A percentile compares a stretch with the other conserved stretches of the same genome.
These are phyloP conservation scores for Neostethus bicornis DNA, from an alignment of 2,797 vertebrate genomes.

Conservation along the genomic window DNA sequence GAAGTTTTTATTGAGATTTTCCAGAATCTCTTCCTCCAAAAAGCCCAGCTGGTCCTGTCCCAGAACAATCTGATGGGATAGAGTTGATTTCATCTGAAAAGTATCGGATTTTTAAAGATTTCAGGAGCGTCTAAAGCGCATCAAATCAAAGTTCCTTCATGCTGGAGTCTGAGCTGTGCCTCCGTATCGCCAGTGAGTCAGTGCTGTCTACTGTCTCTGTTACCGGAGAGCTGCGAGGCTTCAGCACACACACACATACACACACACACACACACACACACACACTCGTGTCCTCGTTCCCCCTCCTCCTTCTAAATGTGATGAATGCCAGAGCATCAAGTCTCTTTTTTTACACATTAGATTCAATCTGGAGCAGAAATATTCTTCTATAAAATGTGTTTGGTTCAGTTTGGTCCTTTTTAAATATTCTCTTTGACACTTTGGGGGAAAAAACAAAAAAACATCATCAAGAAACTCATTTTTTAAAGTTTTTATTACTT, in stretches of 20 bases:
- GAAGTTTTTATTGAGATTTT: too few relatives aligned
- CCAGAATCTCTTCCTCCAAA: background rate
- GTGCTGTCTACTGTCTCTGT: slow-evolving; percentile 56
- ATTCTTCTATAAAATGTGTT: too few relatives aligned
- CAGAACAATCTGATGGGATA: slow-evolving; percentile 13
- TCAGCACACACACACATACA: too few relatives aligned
- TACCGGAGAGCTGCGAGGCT: slow-evolving; percentile 60
- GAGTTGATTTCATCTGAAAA: slow-evolving; percentile 24
- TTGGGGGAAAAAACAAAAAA: too few relatives aligned
- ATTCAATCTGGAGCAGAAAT: too few relatives aligned
- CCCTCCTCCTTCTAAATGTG: slow-evolving; percentile 60
- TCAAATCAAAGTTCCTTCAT: slow-evolving; percentile 48
- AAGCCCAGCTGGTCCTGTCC: slow-evolving; percentile 36
- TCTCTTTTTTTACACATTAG: too few relatives aligned
- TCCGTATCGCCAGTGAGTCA: slow-evolving; percentile 43
- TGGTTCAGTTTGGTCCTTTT: too few relatives aligned
- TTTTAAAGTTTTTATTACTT: too few relatives aligned
- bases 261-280: too few relatives aligned
- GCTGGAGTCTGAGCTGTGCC: slow-evolving; percentile 29
- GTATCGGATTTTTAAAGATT: background rate
- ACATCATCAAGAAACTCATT: too few relatives aligned
- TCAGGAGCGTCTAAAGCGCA: background rate
- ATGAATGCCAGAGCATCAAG: slow-evolving; percentile 44
- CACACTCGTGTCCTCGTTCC: too few relatives aligned
- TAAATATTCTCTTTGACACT: too few relatives aligned